A percentile compares a stretch with the other conserved stretches of the same genome.
Evolutionary conservation across 1,140 invertebrate species (phyloP).

Genomic region (Apolygus lucorum): DNA sequence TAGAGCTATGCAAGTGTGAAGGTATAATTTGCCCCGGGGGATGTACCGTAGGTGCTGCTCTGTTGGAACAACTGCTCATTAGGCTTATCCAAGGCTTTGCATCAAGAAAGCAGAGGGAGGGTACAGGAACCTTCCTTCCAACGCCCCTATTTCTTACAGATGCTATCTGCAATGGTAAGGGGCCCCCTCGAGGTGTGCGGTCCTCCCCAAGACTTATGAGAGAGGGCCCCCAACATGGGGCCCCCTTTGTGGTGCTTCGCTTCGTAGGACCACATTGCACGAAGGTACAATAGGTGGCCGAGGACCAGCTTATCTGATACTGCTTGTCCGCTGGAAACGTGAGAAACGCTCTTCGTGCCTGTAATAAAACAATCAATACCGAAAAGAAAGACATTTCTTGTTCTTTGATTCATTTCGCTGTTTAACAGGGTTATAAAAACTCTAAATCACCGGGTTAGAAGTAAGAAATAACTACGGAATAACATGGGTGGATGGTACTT

Average conservation of each 20-base stretch:
- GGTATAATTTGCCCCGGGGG: conserved; percentile 16
- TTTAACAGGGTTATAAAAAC: no score
- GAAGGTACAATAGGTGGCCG: not conserved
- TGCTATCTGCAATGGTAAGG: not conserved
- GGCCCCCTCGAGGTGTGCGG: conserved; percentile 11
- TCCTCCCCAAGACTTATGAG: conserved; percentile 9
- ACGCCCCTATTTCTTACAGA: not conserved
- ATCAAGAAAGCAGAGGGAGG: not conserved
- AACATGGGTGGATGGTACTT: no score
- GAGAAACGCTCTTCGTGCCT: not conserved
- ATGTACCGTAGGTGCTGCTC: conserved; percentile 3
- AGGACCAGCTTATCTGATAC: not conserved
- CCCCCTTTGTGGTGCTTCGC: not conserved
- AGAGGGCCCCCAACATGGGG: not conserved
- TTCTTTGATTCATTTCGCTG: no score
- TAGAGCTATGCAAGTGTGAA: conserved; percentile 18
- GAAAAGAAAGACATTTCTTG: no score
- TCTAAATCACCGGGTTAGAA: no score
- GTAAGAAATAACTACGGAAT: no score
- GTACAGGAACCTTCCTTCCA: not conserved
- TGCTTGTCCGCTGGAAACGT: not conserved
- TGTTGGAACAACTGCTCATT: conserved; percentile 19
- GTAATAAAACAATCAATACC: no score
- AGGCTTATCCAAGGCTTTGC: not conserved
- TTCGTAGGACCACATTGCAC: not conserved